Evolutionary conservation across 2,113 vertebrate species (phyloP).

Genomic region (Coptodon rendalli): DNA sequence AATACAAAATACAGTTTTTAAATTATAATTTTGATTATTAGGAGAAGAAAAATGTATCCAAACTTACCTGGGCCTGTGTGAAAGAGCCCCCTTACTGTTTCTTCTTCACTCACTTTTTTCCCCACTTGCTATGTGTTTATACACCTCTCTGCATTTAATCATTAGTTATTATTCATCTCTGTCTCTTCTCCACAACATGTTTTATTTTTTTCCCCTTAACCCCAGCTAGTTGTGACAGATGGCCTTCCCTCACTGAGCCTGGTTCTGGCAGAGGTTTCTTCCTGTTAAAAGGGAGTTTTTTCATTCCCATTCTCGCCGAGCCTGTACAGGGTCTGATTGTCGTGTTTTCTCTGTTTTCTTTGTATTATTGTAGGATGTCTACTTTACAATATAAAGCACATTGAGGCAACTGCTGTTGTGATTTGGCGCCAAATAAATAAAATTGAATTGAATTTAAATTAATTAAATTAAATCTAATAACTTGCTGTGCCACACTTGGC

Average conservation of each 20-base stretch:
- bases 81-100: neutral
- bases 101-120: neutral
- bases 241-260: neutral
- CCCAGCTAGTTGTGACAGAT: neutral
- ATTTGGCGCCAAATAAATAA: neutral
- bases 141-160: neutral
- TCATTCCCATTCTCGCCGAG: neutral
- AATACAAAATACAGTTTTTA: neutral
- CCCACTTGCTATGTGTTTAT: neutral
- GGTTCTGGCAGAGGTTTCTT: neutral
- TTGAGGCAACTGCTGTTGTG: neutral
- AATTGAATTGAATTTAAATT: neutral
- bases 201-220: rapidly evolving
- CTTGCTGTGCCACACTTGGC: neutral
- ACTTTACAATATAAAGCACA: neutral
- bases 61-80: neutral
- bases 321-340: neutral
- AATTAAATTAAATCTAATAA: neutral
- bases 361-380: neutral
- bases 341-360: neutral
- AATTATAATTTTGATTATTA: neutral
- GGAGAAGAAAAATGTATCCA: neutral
- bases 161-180: neutral
- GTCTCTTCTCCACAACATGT: neutral
- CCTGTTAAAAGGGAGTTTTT: neutral